Conservation (phyloP, 2,888 invertebrate species). For the Zelleria hepariella region DNA sequence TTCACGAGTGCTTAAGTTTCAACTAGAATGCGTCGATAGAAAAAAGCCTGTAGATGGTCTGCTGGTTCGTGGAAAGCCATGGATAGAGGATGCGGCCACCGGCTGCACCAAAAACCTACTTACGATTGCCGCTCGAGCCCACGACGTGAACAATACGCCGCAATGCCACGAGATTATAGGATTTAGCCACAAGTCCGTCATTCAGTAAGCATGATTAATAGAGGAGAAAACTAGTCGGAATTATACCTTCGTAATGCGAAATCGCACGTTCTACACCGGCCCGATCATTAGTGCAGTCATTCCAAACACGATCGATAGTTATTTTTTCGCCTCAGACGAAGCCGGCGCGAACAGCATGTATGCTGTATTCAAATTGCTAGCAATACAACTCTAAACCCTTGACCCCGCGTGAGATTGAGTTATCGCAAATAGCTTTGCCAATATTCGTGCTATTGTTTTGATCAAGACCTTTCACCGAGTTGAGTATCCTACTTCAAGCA, state of each 20-base stretch:
- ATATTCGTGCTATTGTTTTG: slow-evolving; percentile 31
- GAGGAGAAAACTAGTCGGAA: slow-evolving; percentile 52
- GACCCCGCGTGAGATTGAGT: slow-evolving; percentile 31
- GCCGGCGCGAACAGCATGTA: slow-evolving; percentile 31
- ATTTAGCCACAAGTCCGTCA: slow-evolving; percentile 51
- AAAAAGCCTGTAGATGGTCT: neutral
- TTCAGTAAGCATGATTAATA: slow-evolving; percentile 63
- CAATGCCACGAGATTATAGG: slow-evolving; percentile 55
- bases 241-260: slow-evolving; percentile 46
- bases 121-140: slow-evolving; percentile 40
- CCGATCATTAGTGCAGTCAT: slow-evolving; percentile 43
- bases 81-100: slow-evolving; percentile 21
- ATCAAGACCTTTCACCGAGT: slow-evolving; percentile 21
- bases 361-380: slow-evolving; percentile 43
- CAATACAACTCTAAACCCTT: slow-evolving; percentile 33
- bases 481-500: slow-evolving; percentile 7
- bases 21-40: neutral
- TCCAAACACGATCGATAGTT: slow-evolving; percentile 39
- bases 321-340: slow-evolving; percentile 31
- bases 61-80: slow-evolving; percentile 30
- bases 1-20: too few species aligned
- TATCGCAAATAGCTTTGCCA: slow-evolving; percentile 28
- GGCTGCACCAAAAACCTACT: slow-evolving; percentile 61
- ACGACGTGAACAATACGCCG: slow-evolving; percentile 41
- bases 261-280: slow-evolving; percentile 49